These are phyloP conservation scores for Belgica antarctica DNA, from an alignment of 2,888 invertebrate species.

Conservation along the genomic window DNA sequence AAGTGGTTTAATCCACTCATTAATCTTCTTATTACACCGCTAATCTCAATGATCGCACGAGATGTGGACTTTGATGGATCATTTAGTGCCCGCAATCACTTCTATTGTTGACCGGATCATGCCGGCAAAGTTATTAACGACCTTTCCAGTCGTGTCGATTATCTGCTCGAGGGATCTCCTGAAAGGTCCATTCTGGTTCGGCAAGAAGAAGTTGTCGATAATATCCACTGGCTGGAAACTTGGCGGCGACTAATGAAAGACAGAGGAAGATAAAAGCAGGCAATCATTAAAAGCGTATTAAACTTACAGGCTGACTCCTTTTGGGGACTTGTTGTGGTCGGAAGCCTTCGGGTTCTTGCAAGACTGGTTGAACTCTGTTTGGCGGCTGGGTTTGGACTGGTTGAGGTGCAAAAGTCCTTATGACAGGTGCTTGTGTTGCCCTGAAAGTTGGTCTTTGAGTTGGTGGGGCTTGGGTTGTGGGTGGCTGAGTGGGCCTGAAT, in stretches of 20 bases:
- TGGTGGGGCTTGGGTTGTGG: too few species aligned
- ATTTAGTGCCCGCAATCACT: neutral
- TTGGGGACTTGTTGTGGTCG: neutral
- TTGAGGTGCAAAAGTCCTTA: neutral
- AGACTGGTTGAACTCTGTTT: too few species aligned
- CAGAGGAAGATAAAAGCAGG: neutral
- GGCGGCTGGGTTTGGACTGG: too few species aligned
- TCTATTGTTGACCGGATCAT: neutral
- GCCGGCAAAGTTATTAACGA: neutral
- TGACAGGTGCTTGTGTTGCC: neutral
- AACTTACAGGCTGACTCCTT: neutral
- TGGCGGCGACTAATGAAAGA: neutral
- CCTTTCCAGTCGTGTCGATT: neutral
- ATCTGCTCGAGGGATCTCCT: conserved; percentile 21
- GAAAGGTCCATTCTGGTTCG: conserved; percentile 12
- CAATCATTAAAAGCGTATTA: neutral
- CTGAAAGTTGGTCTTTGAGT: neutral
- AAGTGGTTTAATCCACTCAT: too few species aligned
- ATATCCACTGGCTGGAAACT: neutral
- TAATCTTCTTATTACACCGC: too few species aligned
- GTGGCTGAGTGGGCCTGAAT: too few species aligned
- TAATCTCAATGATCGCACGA: neutral
- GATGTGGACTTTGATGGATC: neutral
- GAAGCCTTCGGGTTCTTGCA: too few species aligned
- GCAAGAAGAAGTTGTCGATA: conserved; percentile 38